These are phyloP conservation scores for Elephantulus edwardii DNA, from an alignment of 2,113 vertebrate genomes.

Conservation along the genomic window DNA sequence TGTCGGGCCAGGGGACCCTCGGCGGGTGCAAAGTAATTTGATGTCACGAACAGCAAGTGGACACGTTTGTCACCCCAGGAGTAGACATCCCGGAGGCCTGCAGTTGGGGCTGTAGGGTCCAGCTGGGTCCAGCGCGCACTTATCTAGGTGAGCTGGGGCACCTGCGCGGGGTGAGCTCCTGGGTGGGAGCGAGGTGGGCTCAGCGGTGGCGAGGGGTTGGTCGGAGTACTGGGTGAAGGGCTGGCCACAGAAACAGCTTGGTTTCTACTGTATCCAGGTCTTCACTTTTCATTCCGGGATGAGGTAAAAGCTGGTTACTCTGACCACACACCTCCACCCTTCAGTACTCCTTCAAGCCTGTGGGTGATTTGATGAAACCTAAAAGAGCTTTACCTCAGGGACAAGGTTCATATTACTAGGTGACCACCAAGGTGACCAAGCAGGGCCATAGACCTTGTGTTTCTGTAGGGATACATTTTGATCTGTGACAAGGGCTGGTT, in stretches of 20 bases:
- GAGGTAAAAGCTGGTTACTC: background rate
- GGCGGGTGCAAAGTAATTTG: slow-evolving; percentile 64
- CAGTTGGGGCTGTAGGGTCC: background rate
- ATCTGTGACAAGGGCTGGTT: background rate
- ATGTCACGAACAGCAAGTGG: slow-evolving; percentile 69
- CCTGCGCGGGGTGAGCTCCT: background rate
- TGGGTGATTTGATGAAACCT: background rate
- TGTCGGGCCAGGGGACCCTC: slow-evolving; percentile 75
- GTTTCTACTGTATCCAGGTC: background rate
- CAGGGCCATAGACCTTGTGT: background rate
- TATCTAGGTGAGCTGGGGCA: background rate
- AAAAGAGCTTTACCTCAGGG: background rate
- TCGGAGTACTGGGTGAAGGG: background rate
- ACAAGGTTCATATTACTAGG: background rate
- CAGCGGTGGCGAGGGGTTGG: background rate
- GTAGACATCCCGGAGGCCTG: slow-evolving; percentile 25
- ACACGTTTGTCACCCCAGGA: slow-evolving; percentile 67
- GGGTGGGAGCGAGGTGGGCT: background rate
- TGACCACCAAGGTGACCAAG: background rate
- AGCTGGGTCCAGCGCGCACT: background rate
- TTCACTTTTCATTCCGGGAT: slow-evolving; percentile 36
- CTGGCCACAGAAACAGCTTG: background rate
- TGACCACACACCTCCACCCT: background rate
- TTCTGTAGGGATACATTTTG: background rate
- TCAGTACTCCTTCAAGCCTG: background rate